A percentile compares a stretch with the other conserved stretches of the same genome.
Conservation (phyloP, 2,888 invertebrate species). For the Eupithecia tripunctaria region DNA sequence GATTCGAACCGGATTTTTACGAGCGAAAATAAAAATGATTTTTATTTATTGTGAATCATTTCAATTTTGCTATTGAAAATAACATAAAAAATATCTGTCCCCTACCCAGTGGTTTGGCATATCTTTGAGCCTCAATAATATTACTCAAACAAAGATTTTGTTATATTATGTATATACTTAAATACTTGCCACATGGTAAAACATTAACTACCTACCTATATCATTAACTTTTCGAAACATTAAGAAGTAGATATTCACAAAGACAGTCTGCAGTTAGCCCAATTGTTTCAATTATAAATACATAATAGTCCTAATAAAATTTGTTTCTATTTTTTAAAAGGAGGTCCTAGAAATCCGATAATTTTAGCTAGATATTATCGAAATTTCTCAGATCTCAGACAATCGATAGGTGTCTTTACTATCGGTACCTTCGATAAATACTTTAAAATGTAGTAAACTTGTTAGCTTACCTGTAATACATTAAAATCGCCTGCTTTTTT, state of each 20-base stretch:
- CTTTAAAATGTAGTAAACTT: no score
- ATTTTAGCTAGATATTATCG: no score
- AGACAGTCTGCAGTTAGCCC: no score
- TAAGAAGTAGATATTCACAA: background rate
- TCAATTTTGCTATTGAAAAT: background rate
- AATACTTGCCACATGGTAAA: background rate
- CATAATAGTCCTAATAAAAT: no score
- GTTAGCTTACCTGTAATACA: no score
- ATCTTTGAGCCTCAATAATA: background rate
- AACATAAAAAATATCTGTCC: background rate
- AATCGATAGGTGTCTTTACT: background rate
- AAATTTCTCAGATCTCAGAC: no score
- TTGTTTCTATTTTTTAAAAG: no score
- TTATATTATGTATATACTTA: background rate
- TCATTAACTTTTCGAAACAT: background rate
- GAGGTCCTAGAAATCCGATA: background rate
- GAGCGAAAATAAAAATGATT: background rate
- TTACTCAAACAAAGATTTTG: background rate
- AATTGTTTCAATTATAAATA: no score
- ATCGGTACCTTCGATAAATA: background rate
- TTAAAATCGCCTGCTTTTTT: no score
- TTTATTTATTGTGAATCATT: background rate
- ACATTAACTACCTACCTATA: no score
- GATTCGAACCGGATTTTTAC: slow-evolving; percentile 48
- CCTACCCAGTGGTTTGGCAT: background rate